phyloP scores from a whole-genome alignment of 2,113 vertebrate species.

The Phocoena phocoena region DNA sequence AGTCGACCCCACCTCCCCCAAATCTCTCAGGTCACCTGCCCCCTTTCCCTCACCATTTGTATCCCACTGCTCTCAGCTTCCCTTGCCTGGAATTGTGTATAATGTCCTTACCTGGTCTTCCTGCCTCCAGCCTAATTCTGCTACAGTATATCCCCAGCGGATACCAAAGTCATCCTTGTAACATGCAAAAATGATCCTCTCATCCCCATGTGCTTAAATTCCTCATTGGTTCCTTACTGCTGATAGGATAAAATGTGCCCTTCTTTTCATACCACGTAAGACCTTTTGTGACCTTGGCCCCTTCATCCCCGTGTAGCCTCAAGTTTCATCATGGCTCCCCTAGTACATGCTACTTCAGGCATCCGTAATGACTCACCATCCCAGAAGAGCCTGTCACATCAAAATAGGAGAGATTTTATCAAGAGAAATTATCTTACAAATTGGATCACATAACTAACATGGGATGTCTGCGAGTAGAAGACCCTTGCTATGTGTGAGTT shows the following conservation, averaged over 20 bases:
- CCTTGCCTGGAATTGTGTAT: neutral
- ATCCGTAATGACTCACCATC: neutral
- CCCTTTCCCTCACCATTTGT: no score
- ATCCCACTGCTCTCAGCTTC: neutral
- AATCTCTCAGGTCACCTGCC: neutral
- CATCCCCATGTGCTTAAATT: neutral
- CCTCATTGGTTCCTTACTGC: neutral
- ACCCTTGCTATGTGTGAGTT: neutral
- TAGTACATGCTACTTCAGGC: no score
- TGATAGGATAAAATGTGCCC: no score
- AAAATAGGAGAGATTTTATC: neutral
- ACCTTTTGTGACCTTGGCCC: neutral
- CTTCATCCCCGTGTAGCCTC: neutral
- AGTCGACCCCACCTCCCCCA: no score
- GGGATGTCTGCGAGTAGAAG: neutral
- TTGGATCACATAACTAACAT: neutral
- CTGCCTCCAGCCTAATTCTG: neutral
- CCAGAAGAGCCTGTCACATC: neutral
- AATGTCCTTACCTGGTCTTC: neutral
- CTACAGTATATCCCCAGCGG: fast-evolving
- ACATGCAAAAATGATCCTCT: neutral
- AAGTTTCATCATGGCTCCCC: neutral
- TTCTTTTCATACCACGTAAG: neutral
- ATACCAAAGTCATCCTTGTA: neutral
- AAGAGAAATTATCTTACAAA: neutral